phyloP scores from a whole-genome alignment of 1,140 invertebrate species.

The Calephelis nemesis region DNA sequence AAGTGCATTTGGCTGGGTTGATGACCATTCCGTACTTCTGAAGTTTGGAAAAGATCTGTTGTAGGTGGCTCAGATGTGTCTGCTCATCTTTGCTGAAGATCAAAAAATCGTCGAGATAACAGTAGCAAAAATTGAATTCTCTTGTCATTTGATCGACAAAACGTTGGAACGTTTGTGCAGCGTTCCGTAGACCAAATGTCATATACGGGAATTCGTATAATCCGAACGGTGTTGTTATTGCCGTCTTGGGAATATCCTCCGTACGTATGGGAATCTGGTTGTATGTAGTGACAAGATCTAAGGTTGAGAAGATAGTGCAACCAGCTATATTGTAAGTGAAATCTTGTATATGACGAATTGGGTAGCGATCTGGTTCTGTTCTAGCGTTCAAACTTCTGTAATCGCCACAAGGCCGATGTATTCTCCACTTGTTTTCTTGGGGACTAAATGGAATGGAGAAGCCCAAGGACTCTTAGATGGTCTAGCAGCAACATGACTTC shows the following conservation, averaged over 20 bases:
- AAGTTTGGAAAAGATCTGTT: neutral
- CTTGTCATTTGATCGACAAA: neutral
- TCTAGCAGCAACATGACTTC: neutral
- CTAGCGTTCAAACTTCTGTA: neutral
- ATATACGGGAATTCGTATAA: slow-evolving; percentile 1
- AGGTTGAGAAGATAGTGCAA: neutral
- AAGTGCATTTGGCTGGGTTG: neutral
- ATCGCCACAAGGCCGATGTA: neutral
- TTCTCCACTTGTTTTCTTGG: neutral
- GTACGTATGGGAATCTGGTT: neutral
- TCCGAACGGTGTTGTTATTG: slow-evolving; percentile 3
- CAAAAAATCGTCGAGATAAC: neutral
- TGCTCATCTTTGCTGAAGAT: neutral
- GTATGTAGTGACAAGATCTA: neutral
- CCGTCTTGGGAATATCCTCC: neutral
- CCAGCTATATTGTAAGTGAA: neutral
- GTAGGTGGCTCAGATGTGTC: neutral
- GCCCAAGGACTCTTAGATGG: slow-evolving; percentile 5
- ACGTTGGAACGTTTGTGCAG: slow-evolving; percentile 1
- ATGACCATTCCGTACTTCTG: neutral
- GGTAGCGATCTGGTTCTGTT: neutral
- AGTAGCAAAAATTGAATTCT: neutral
- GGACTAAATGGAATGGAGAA: neutral
- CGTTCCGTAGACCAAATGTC: slow-evolving; percentile 3
- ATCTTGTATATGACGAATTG: neutral